These are phyloP conservation scores for Drosophila atroscutellata DNA, from an alignment of 2,888 invertebrate species.

Conservation along the genomic window DNA sequence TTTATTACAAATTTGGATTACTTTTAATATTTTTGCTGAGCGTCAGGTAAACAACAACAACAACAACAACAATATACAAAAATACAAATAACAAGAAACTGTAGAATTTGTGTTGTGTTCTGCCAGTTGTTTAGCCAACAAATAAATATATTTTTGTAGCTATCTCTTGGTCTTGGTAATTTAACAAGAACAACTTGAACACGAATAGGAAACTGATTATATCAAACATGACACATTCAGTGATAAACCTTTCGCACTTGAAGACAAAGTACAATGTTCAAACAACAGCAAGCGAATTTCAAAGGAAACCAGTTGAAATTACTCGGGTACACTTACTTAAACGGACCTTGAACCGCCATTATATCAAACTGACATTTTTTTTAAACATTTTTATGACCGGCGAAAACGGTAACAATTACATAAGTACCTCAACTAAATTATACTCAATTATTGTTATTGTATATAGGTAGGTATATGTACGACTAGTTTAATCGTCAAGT, in stretches of 20 bases:
- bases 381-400: slow-evolving; percentile 19
- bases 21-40: slow-evolving; percentile 83
- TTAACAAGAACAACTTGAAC: neutral
- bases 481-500: slow-evolving; percentile 50
- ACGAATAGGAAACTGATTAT: slow-evolving; percentile 2
- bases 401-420: slow-evolving; percentile 41
- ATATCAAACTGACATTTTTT: slow-evolving; percentile 39
- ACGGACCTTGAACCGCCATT: slow-evolving; percentile 52
- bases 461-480: slow-evolving; percentile 30
- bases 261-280: slow-evolving; percentile 63
- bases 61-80: neutral
- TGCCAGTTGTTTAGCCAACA: slow-evolving; percentile 22
- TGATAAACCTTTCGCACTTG: slow-evolving; percentile 23
- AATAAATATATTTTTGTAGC: slow-evolving; percentile 1
- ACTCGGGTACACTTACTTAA: slow-evolving; percentile 28
- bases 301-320: slow-evolving; percentile 54
- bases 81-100: neutral
- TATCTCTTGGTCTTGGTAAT: slow-evolving; percentile 4
- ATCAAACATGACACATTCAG: slow-evolving; percentile 27
- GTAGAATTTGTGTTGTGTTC: neutral
- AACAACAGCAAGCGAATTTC: slow-evolving; percentile 36
- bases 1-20: slow-evolving; percentile 84
- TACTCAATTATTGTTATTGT: slow-evolving; percentile 43
- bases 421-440: slow-evolving; percentile 33
- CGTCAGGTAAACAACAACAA: slow-evolving; percentile 77